Conservation (phyloP, 2,888 invertebrate genomes). For the Chrysolina oricalcia region DNA sequence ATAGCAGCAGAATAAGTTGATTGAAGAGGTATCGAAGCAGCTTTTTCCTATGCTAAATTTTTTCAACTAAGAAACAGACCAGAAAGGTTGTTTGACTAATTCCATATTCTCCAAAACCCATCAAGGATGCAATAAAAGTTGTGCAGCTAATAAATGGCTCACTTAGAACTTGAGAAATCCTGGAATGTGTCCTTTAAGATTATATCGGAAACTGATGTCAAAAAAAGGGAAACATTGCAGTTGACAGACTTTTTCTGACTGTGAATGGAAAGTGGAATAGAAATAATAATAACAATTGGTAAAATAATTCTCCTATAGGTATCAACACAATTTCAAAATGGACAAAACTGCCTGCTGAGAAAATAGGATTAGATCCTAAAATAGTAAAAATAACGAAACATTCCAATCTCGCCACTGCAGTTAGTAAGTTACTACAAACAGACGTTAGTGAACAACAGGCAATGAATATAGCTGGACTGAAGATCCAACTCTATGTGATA, state of each 20-base stretch:
- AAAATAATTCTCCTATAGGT: conserved; percentile 17
- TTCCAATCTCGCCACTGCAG: conserved; percentile 19
- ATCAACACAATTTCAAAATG: conserved; percentile 23
- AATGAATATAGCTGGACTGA: no score
- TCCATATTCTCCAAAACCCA: no score
- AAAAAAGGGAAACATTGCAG: conserved; percentile 11
- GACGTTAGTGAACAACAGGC: no score
- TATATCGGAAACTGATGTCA: conserved; percentile 19
- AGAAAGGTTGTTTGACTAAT: conserved; percentile 21
- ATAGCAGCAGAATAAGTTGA: not conserved
- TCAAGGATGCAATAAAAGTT: no score
- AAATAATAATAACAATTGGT: conserved; percentile 26
- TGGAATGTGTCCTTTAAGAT: conserved; percentile 13
- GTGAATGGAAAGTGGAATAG: conserved; percentile 23
- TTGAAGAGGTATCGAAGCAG: conserved; percentile 22
- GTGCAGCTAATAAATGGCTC: no score
- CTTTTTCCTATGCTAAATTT: conserved; percentile 18
- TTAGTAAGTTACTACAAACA: conserved; percentile 21
- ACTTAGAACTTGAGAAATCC: conserved; percentile 5
- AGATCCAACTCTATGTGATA: no score
- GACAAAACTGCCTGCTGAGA: conserved; percentile 25
- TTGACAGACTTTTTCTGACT: conserved; percentile 23
- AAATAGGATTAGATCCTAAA: no score
- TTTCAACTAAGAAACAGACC: conserved; percentile 9
- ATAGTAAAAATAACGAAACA: conserved; percentile 23